Percentiles rank a stretch among this genome's conserved stretches.
Conservation (phyloP, 2,888 invertebrate species). For the Drosophila ezoana region DNA sequence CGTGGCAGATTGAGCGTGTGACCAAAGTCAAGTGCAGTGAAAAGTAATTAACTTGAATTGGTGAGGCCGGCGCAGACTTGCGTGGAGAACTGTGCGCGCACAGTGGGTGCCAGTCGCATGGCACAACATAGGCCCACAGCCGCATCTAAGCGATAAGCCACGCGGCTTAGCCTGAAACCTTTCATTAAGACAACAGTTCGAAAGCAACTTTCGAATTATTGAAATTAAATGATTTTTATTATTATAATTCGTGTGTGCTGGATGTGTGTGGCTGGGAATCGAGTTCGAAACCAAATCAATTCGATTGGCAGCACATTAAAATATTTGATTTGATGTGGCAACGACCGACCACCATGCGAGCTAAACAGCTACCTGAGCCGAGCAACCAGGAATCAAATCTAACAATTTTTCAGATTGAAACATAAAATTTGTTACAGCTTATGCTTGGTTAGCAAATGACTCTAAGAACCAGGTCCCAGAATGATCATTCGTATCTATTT, state of each 20-base stretch:
- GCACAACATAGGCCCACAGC: constrained; percentile 27
- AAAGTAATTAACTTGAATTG: constrained; percentile 78
- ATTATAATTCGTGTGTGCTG: constrained; percentile 46
- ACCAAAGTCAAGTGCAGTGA: constrained; percentile 80
- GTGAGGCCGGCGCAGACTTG: constrained; percentile 46
- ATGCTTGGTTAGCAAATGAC: constrained; percentile 52
- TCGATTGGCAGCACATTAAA: constrained; percentile 78
- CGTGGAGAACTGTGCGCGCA: constrained; percentile 50
- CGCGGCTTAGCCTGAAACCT: constrained; percentile 60
- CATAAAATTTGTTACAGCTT: constrained; percentile 75
- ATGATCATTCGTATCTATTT: constrained; percentile 48
- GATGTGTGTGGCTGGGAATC: constrained; percentile 39
- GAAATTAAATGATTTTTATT: constrained; percentile 71
- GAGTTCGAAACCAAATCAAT: constrained; percentile 62
- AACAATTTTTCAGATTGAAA: constrained; percentile 68
- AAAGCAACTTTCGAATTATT: constrained; percentile 74
- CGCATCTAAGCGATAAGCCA: constrained; percentile 48
- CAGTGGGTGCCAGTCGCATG: constrained; percentile 54
- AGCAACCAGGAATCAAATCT: constrained; percentile 30
- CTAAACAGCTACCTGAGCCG: constrained; percentile 27
- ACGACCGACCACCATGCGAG: constrained; percentile 67
- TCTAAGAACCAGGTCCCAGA: constrained; percentile 20
- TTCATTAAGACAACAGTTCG: constrained; percentile 57
- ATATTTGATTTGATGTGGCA: constrained; percentile 70
- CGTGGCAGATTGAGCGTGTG: constrained; percentile 74